Base-by-base conservation (phyloP, 2,888 invertebrate species). In the Macroteleia sp. region DNA sequence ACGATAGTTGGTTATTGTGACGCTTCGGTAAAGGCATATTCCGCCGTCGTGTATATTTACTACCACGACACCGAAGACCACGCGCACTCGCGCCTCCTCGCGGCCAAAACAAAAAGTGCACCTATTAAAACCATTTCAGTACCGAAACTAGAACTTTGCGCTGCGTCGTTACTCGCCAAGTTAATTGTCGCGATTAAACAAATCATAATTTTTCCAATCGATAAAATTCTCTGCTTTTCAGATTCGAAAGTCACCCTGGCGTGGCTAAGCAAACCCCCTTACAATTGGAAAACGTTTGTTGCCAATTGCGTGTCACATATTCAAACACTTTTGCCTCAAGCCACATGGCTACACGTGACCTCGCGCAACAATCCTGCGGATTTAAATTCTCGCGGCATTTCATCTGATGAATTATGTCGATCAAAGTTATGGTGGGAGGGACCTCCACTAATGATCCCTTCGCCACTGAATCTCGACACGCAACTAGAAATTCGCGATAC, bases 311-410 rank as follows among this genome's bases (percentile, higher is more conserved):
- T 39, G 2, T 39, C 39, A 5, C 1, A 6, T 1, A 54, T 39
- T 4, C 36, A 39, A 25, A 19, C 39, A 10, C 4, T 17, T 2
- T 20, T 34, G 12, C 12, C n/a, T 3, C n/a, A 34, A 5, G 19
- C 19, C 1, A 14, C 1, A 2, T 50, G 50, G 50, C 16, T 6
- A 28, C 32, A 50, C 10, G 50, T 50, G 3, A 9, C 2, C 2
- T 30, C 50, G 2, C 3, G 5, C 8, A 3, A 50, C 1, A 50
- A 32, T 32, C 50, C 50, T 3, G 50, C 32, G 1, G 52, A 34
- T 20, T 12, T 52, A 5, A 34, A 34, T 19, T 52, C 52, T 9
- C 34, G 52, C n/a, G 52, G 34, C 3, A 32, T 52, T 1, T n/a
- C 10, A 1, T 3, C 20, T 5, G 1, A 9, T 3, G 34, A 32